Percentiles rank a stretch among this genome's conserved stretches.
Conservation (phyloP, 2,797 vertebrate genomes). For the Rhinatrema bivittatum region DNA sequence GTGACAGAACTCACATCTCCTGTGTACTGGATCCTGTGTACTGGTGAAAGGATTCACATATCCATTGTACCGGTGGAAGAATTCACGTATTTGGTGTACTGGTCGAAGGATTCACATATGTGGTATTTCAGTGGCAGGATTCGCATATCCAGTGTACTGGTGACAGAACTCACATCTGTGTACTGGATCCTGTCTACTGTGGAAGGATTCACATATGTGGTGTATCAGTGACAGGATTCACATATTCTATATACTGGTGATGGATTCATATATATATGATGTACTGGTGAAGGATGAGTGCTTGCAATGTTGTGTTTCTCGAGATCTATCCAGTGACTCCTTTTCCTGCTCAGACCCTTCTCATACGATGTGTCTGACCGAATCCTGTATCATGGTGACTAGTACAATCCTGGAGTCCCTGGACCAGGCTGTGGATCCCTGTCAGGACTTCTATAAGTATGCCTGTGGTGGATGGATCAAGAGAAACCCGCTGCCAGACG, state of each 20-base stretch:
- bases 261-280: neutral
- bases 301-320: neutral
- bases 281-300: neutral
- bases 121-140: no score
- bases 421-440: slow-evolving; percentile 74
- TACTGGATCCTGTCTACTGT: no score
- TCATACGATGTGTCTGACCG: slow-evolving; percentile 75
- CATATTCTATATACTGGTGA: neutral
- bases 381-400: slow-evolving; percentile 83
- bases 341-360: slow-evolving; percentile 62
- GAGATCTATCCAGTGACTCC: neutral
- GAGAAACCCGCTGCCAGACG: slow-evolving; percentile 86
- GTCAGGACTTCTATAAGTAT: slow-evolving; percentile 94
- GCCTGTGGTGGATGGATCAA: slow-evolving; percentile 92
- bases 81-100: no score
- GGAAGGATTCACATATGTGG: neutral
- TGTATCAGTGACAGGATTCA: neutral
- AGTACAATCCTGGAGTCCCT: slow-evolving; percentile 88
- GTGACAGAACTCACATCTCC: no score
- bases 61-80: no score
- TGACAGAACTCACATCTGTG: no score
- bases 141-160: no score
- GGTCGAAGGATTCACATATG: no score
- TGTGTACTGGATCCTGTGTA: no score
- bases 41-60: no score